Evolutionary conservation across 2,797 vertebrate species (phyloP).

Genomic region (Oceanodroma leucorhoa): DNA sequence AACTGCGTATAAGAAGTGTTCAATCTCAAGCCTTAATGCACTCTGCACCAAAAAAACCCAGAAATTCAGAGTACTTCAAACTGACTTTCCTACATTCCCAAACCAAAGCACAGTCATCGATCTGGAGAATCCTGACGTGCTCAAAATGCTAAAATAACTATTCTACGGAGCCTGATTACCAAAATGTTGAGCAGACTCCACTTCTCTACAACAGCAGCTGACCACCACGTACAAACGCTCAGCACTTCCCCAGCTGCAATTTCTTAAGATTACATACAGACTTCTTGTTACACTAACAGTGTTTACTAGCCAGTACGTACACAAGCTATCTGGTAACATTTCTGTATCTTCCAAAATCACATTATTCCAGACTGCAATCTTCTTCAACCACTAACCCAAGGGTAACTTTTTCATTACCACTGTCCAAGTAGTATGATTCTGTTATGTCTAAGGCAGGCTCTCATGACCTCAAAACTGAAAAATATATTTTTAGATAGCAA

Average conservation of each 20-base stretch:
- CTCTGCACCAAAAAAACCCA: neutral
- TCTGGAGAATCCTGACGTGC: neutral
- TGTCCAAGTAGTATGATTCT: neutral
- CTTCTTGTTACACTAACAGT: neutral
- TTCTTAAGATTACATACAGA: neutral
- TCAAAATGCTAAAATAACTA: neutral
- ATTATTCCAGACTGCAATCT: neutral
- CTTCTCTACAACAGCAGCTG: neutral
- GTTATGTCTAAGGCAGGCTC: neutral
- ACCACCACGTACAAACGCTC: neutral
- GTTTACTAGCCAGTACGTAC: neutral
- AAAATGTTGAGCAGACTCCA: neutral
- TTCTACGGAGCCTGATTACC: neutral
- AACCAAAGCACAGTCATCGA: neutral
- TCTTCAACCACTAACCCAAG: neutral
- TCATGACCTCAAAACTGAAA: neutral
- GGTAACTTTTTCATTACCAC: neutral
- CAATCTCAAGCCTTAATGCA: neutral
- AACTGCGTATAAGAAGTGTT: neutral
- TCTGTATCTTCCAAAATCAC: neutral
- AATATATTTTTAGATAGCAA: neutral
- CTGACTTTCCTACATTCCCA: neutral
- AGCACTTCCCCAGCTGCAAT: neutral
- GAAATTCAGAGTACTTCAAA: neutral
- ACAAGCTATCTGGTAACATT: neutral